A percentile compares a stretch with the other conserved stretches of the same genome.
Evolutionary conservation across 2,888 invertebrate species (phyloP).

Genomic region (Hemithea aestivaria): DNA sequence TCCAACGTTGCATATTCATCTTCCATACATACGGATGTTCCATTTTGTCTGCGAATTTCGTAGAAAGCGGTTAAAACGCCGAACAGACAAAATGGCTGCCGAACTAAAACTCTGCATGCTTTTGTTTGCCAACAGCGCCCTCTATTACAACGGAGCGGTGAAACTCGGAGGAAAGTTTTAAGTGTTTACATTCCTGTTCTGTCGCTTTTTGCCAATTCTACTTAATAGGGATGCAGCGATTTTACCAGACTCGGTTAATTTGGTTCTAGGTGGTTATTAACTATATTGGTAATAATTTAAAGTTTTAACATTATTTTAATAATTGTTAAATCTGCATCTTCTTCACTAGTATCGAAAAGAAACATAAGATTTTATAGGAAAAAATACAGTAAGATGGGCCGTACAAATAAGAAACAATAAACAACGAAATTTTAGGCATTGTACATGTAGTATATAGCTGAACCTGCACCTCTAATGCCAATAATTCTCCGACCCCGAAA

Average conservation of each 20-base stretch:
- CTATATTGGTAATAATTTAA: too few species aligned
- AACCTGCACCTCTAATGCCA: too few species aligned
- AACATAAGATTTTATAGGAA: too few species aligned
- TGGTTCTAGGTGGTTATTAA: conserved; percentile 44
- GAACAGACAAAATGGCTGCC: conserved; percentile 58
- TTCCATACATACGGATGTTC: conserved; percentile 51
- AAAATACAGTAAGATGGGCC: too few species aligned
- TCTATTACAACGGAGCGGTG: conserved; percentile 55
- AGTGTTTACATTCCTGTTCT: conserved; percentile 76
- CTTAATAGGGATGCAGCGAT: conserved; percentile 65
- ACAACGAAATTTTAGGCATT: too few species aligned
- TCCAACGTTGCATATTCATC: conserved; percentile 67
- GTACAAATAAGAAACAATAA: too few species aligned
- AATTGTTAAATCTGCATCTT: too few species aligned
- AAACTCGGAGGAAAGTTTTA: conserved; percentile 69
- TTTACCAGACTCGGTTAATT: conserved; percentile 66
- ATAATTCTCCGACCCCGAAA: too few species aligned
- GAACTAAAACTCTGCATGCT: conserved; percentile 61
- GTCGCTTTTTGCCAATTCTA: conserved; percentile 74
- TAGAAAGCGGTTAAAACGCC: conserved; percentile 57
- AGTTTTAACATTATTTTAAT: too few species aligned
- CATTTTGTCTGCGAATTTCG: conserved; percentile 52
- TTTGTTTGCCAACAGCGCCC: conserved; percentile 69
- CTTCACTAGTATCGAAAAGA: too few species aligned
- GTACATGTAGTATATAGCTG: too few species aligned